Evolutionary conservation across 2,113 vertebrate genomes (phyloP).

Genomic region (Danio rerio): GRCz12tu NC_133178.1:24464001-24464500

Average conservation of each 20-base stretch:
- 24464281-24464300: background rate
- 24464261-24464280: background rate
- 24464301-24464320: background rate
- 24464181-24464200: background rate
- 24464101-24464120: background rate
- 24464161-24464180: background rate
- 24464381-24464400: no score
- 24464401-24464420: no score
- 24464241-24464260: background rate
- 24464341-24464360: no score
- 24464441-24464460: no score
- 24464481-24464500: no score
- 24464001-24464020: background rate
- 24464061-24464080: background rate
- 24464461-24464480: no score
- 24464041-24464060: background rate
- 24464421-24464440: no score
- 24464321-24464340: background rate
- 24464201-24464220: background rate
- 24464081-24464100: background rate
- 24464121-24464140: background rate
- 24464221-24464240: background rate
- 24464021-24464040: background rate
- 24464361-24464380: no score
- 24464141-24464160: slow-evolving; percentile 6